Evolutionary conservation across 2,888 invertebrate genomes (phyloP), one percentile per base, ranked within the genome.

Genomic region (Cerceris rybyensis): DNA sequence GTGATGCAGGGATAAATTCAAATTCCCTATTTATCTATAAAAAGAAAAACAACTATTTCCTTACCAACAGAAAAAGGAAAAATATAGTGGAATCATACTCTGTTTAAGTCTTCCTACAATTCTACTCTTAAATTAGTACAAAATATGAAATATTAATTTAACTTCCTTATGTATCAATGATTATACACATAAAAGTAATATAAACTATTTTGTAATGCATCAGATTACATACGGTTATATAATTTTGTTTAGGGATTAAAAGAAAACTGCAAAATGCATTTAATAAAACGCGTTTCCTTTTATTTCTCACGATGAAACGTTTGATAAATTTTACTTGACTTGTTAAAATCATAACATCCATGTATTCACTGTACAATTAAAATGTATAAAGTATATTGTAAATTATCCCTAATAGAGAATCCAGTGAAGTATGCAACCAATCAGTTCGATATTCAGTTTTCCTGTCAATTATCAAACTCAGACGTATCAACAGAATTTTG

Each of bases 391-490:
- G 5, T 59, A 5, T 43, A 16, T 68, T 79, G 78, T 52, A 63
- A 72, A 77, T 14, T 42, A 6, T 65, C 9, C 17, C 8, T 17
- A 41, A 66, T 7, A 2, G 13, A 17, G 28, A 52, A 7, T 2
- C 55, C 6, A 9, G 0, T 7, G 16, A 52, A 63, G 9, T 50
- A 13, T 8, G 42, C 6, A 39, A 41, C 78, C 78, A 79, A 78
- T 78, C 73, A 46, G 17, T 59, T 78, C 55, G 14, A 42, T 61
- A 43, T 8, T 71, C 68, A 13, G 49, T 14, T 54, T 63, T 78
- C 61, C 75, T 75, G 71, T 78, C 79, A 82, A 28, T 70, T 79
- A 54, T 69, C 70, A 83, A 78, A 57, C 70, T 75, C 59, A 28
- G 79, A 46, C 64, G 67, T 74, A 54, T 69, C 54, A 42, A 49